Base-by-base conservation (phyloP, 37 sponge, comb jelly and placozoan genomes). In the Crambe crambe region DNA sequence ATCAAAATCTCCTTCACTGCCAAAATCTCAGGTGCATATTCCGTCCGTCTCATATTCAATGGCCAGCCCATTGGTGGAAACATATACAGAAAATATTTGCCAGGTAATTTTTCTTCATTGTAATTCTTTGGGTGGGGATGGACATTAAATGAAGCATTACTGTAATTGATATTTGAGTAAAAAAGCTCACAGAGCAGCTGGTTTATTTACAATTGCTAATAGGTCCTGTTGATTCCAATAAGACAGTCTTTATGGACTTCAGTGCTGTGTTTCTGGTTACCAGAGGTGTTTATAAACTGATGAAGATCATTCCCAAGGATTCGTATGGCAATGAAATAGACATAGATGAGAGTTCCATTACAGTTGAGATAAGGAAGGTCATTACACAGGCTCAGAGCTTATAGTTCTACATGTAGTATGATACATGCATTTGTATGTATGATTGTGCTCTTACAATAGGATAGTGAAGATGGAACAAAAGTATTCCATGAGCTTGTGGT, bases 401-500 rank as follows among this genome's bases (percentile, higher is more conserved):
- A n/a, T n/a, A n/a, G n/a, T n/a, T n/a, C n/a, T n/a, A n/a, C n/a
- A n/a, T n/a, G n/a, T n/a, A n/a, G n/a, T n/a, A n/a, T n/a, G n/a
- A n/a, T n/a, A n/a, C n/a, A n/a, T n/a, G n/a, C n/a, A n/a, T n/a
- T n/a, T n/a, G n/a, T n/a, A n/a, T n/a, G n/a, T n/a, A n/a, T n/a
- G n/a, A n/a, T n/a, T n/a, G n/a, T 5, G 8, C 63, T 20, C 42
- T 26, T 61, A 1, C 21, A 42, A 6, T 41, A 89, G 90, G 64
- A 76, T 41, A 74, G 79, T 22, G 2, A 61, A 18, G 30, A 51
- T 42, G 79, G 83, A 2, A 57, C 42, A 23, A 23, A 75, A 47
- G 38, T 89, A 37, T 80, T 89, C 51, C 80, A 84, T 47, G 90
- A 93, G 73, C 73, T 84, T 73, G 85, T 92, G 42, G 74, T 74